Evolutionary conservation across 2,113 vertebrate species (phyloP).

Genomic region (Megaceryle maxima): DNA sequence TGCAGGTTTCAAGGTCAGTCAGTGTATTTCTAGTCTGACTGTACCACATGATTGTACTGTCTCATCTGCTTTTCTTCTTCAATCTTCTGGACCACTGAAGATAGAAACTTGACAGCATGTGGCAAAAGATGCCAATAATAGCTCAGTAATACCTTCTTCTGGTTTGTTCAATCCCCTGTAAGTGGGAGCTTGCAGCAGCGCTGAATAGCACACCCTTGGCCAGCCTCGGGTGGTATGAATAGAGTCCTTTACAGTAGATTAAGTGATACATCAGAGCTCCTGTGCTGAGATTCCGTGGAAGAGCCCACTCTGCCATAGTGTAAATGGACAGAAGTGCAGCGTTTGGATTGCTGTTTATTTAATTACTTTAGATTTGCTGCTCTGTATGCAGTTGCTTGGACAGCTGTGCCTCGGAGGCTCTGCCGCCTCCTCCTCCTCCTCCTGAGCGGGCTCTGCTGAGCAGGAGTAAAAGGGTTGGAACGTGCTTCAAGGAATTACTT

Average conservation of each 20-base stretch:
- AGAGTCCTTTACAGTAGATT: background rate
- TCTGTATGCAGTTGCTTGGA: background rate
- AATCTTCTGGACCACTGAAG: background rate
- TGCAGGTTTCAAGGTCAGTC: background rate
- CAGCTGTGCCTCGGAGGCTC: background rate
- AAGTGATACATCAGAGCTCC: background rate
- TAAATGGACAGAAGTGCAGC: background rate
- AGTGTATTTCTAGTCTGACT: background rate
- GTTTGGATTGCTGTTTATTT: background rate
- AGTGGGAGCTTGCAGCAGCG: background rate
- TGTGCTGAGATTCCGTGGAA: background rate
- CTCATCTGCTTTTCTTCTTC: background rate
- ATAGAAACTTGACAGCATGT: background rate
- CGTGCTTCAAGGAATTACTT: background rate
- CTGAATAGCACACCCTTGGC: background rate
- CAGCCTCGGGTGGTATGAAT: background rate
- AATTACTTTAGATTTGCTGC: constrained; percentile 10
- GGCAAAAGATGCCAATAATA: background rate
- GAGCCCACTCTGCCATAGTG: background rate
- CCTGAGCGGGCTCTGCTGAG: background rate
- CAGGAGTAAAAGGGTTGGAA: background rate
- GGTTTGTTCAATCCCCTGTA: background rate
- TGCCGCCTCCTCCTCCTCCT: background rate
- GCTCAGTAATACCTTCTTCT: background rate
- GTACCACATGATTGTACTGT: background rate